Conservation (phyloP, 2,797 vertebrate genomes). For the Dallia pectoralis region DNA sequence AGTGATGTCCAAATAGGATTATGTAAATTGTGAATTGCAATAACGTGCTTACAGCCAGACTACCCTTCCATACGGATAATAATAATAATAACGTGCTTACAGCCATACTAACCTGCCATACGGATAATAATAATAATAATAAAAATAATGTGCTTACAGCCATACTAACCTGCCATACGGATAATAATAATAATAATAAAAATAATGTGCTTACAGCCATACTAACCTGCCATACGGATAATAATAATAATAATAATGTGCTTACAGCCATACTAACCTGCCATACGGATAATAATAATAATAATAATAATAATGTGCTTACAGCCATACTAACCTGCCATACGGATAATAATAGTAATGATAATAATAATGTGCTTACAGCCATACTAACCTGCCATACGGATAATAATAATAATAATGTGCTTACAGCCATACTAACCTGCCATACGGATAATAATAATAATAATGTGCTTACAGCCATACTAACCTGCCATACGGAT, state of each 20-base stretch:
- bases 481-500: slow-evolving; percentile 88
- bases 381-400: slow-evolving; percentile 91
- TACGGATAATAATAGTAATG: no score
- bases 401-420: no score
- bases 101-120: slow-evolving; percentile 93
- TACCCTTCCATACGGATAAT: slow-evolving; percentile 87
- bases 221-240: slow-evolving; percentile 88
- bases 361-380: slow-evolving; percentile 65
- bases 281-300: no score
- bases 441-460: slow-evolving; percentile 82
- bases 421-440: slow-evolving; percentile 88
- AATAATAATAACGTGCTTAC: slow-evolving; percentile 49
- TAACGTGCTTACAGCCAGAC: slow-evolving; percentile 79
- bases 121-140: no score
- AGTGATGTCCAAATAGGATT: background rate
- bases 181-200: no score
- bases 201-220: slow-evolving; percentile 77
- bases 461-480: slow-evolving; percentile 76
- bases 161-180: slow-evolving; percentile 89
- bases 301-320: no score
- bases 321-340: slow-evolving; percentile 91
- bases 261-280: slow-evolving; percentile 89
- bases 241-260: no score
- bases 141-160: slow-evolving; percentile 74
- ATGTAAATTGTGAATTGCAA: background rate